Percentiles rank a stretch among this genome's conserved stretches.
These are phyloP conservation scores for Hypothenemus hampei DNA, from an alignment of 1,140 invertebrate species.

Conservation along the genomic window DNA sequence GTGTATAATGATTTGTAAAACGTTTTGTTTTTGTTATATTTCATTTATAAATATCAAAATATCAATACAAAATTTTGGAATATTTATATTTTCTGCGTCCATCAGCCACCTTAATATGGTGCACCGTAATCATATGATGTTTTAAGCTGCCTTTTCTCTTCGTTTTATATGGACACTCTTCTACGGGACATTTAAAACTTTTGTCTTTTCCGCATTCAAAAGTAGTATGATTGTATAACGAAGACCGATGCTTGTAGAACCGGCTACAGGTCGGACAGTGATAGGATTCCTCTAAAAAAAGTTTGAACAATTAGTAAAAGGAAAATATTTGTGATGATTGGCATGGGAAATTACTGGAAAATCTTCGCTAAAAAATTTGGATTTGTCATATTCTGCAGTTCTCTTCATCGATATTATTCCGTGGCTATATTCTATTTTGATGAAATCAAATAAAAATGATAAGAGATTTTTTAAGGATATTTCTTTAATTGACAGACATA, in stretches of 20 bases:
- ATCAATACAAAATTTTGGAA: conserved; percentile 20
- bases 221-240: conserved; percentile 56
- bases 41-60: too few species aligned
- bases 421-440: too few species aligned
- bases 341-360: too few species aligned
- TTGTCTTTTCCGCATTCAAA: conserved; percentile 59
- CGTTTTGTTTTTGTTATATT: too few species aligned
- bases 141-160: conserved; percentile 48
- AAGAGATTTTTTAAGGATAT: too few species aligned
- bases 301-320: neutral
- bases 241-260: conserved; percentile 52
- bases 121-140: conserved; percentile 38
- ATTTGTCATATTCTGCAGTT: too few species aligned
- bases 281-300: conserved; percentile 7
- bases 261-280: conserved; percentile 48
- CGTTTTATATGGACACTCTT: conserved; percentile 41
- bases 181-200: conserved; percentile 3
- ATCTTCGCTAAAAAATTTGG: too few species aligned
- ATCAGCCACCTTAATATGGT: neutral
- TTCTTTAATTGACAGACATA: too few species aligned
- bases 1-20: too few species aligned
- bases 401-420: too few species aligned
- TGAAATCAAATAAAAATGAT: too few species aligned
- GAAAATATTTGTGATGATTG: too few species aligned
- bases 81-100: conserved; percentile 12